These are phyloP conservation scores for Prietella phreatophila DNA, from an alignment of 2,113 vertebrate genomes.

Conservation along the genomic window DNA sequence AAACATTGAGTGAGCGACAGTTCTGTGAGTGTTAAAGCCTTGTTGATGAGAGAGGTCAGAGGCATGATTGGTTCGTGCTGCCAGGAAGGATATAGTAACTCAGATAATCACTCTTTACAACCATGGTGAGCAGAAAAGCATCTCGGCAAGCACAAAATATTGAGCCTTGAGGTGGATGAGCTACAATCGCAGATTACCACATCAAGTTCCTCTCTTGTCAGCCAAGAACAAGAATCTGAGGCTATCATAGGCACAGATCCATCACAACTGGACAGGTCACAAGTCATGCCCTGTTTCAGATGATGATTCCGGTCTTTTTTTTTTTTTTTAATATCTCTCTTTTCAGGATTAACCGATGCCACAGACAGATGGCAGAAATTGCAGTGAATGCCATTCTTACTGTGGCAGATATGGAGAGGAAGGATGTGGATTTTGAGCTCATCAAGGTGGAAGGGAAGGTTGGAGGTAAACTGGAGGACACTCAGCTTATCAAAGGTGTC, in stretches of 20 bases:
- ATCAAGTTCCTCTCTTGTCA: too few species aligned
- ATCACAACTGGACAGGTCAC: neutral
- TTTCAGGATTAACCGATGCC: slow-evolving; percentile 92
- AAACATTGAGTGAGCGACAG: neutral
- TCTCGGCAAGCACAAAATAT: too few species aligned
- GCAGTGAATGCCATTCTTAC: slow-evolving; percentile 92
- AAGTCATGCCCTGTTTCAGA: neutral
- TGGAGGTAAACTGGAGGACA: slow-evolving; percentile 95
- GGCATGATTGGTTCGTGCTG: neutral
- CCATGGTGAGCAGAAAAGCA: too few species aligned
- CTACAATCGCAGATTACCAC: too few species aligned
- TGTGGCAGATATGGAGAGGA: slow-evolving; percentile 94
- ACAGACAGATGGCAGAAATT: slow-evolving; percentile 97
- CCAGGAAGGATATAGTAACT: too few species aligned
- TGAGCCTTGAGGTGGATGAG: too few species aligned
- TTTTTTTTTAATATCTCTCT: neutral
- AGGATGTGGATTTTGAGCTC: slow-evolving; percentile 97
- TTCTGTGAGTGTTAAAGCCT: neutral
- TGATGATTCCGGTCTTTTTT: neutral
- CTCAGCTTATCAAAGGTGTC: slow-evolving; percentile 92
- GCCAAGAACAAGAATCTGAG: too few species aligned
- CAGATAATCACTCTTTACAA: neutral
- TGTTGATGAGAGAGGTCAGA: neutral
- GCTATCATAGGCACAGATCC: too few species aligned
- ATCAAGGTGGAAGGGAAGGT: slow-evolving; percentile 99